Conservation (phyloP, 2,797 vertebrate genomes). For the Hybognathus amarus region DNA sequence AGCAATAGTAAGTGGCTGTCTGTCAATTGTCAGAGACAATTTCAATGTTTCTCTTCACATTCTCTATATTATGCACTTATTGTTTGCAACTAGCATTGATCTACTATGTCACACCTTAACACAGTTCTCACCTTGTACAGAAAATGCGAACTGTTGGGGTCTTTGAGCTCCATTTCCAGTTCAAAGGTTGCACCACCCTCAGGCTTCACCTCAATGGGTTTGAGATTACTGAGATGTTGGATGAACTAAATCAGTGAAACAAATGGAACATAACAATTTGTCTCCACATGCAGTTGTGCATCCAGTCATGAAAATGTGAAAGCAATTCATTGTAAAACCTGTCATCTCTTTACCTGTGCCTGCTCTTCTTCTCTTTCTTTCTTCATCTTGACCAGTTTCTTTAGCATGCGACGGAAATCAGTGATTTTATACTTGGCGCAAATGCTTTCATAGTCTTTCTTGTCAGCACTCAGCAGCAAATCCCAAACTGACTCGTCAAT, state of each 20-base stretch:
- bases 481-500: conserved; percentile 85
- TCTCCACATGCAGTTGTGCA: background rate
- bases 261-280: conserved; percentile 13
- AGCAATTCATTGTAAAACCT: background rate
- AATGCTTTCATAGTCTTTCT: conserved; percentile 89
- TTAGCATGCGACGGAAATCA: conserved; percentile 90
- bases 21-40: background rate
- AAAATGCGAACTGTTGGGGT: conserved; percentile 79
- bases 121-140: conserved; percentile 85
- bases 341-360: conserved; percentile 73
- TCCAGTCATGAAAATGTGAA: conserved; percentile 1
- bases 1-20: background rate
- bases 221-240: conserved; percentile 74
- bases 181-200: conserved; percentile 80
- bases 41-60: background rate
- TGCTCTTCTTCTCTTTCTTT: conserved; percentile 79
- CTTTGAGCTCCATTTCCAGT: conserved; percentile 88
- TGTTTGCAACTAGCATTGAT: background rate
- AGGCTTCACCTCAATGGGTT: conserved; percentile 80
- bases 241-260: conserved; percentile 76
- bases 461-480: conserved; percentile 86
- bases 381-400: conserved; percentile 82
- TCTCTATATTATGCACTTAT: background rate
- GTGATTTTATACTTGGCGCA: conserved; percentile 83
- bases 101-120: background rate